Percentiles rank a stretch among this genome's conserved stretches.
Conservation (phyloP, 1,140 invertebrate genomes). For the Tenebrio molitor region DNA sequence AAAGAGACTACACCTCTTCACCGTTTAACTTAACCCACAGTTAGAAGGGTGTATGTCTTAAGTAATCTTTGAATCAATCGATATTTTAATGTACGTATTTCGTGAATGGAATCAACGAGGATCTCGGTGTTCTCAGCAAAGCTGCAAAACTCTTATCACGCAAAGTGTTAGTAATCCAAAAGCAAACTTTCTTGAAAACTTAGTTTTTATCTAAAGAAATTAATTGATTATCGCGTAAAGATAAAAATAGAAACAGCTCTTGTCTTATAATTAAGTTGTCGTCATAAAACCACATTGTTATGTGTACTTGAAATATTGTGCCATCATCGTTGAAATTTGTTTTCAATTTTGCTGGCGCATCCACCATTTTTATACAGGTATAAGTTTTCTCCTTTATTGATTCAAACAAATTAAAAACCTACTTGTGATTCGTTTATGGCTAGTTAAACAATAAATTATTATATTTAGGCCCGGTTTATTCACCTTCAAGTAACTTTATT, state of each 20-base stretch:
- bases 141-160: constrained; percentile 7
- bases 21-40: too few relatives aligned
- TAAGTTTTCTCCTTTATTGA: too few relatives aligned
- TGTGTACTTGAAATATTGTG: too few relatives aligned
- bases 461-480: too few relatives aligned
- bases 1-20: neutral
- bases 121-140: neutral
- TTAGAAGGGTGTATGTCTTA: neutral
- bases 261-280: too few relatives aligned
- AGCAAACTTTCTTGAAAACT: constrained; percentile 6
- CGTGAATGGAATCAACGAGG: constrained; percentile 24
- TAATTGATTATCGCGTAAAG: neutral
- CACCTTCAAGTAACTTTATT: too few relatives aligned
- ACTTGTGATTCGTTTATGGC: too few relatives aligned
- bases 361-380: constrained; percentile 27
- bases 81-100: constrained; percentile 24
- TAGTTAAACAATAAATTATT: too few relatives aligned
- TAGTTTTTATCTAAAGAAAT: constrained; percentile 21
- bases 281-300: too few relatives aligned
- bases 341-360: neutral
- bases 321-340: too few relatives aligned
- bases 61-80: constrained; percentile 11
- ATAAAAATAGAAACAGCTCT: too few relatives aligned
- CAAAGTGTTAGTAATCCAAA: constrained; percentile 19
- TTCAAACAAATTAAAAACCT: too few relatives aligned